Evolutionary conservation across 2,888 invertebrate genomes (phyloP).

Genomic region (Phymatocera aterrima): DNA sequence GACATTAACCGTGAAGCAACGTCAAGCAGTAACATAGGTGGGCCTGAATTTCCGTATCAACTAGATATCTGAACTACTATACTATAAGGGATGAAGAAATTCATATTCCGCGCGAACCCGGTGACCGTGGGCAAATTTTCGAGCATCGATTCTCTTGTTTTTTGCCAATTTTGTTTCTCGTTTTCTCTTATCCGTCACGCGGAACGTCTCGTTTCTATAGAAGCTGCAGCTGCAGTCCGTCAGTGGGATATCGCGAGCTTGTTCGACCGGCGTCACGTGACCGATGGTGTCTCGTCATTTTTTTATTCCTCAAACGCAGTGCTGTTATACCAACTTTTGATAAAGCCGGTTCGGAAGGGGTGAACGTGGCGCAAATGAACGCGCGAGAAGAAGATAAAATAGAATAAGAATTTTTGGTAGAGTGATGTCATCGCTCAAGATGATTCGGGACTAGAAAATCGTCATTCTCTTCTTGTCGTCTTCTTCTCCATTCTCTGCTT

Average conservation of each 20-base stretch:
- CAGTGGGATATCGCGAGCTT: not conserved
- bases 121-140: not conserved
- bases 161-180: not conserved
- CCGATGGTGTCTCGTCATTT: not conserved
- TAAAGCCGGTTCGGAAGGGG: not conserved
- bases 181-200: not conserved
- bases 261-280: slow-evolving; percentile 42
- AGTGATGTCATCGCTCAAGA: slow-evolving; percentile 25
- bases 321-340: not conserved
- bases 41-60: not conserved
- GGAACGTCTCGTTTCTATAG: not conserved
- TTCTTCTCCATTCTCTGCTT: not conserved
- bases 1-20: slow-evolving; percentile 26
- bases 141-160: not conserved
- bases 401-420: not conserved
- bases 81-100: too few species aligned
- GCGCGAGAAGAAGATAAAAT: too few species aligned
- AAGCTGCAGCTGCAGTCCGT: not conserved
- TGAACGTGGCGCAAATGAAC: not conserved
- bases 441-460: slow-evolving; percentile 35
- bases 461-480: too few species aligned
- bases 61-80: not conserved
- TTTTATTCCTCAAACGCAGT: too few species aligned
- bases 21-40: slow-evolving; percentile 45
- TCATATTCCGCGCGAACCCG: too few species aligned